Conservation (phyloP, 2,888 invertebrate species). For the Dendrolimus houi region DNA sequence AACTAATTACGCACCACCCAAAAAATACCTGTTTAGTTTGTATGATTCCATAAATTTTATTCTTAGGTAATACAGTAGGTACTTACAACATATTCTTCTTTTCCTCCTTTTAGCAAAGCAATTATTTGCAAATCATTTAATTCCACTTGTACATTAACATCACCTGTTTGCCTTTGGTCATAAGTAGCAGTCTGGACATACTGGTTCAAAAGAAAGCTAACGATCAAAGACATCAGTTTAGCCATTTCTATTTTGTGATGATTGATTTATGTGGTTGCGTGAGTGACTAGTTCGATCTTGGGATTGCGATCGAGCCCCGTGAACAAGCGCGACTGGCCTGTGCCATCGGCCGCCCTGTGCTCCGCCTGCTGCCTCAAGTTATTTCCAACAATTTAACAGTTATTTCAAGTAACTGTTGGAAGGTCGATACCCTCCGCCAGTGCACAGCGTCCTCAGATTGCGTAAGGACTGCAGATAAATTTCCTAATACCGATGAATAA, state of each 20-base stretch:
- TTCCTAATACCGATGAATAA: neutral
- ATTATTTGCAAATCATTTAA: conserved; percentile 86
- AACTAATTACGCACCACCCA: too few relatives aligned
- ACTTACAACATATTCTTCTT: conserved; percentile 78
- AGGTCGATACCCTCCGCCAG: conserved; percentile 69
- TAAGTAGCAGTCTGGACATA: conserved; percentile 33
- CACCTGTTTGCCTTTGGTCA: conserved; percentile 87
- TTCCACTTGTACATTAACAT: conserved; percentile 86
- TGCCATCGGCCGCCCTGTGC: conserved; percentile 40
- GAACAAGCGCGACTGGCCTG: conserved; percentile 45
- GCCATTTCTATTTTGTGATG: conserved; percentile 21
- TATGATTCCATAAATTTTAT: too few relatives aligned
- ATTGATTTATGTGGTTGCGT: conserved; percentile 6
- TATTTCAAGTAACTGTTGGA: conserved; percentile 67
- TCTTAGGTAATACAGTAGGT: neutral
- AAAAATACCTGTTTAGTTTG: too few relatives aligned
- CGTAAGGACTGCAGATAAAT: conserved; percentile 51
- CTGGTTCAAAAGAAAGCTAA: conserved; percentile 24
- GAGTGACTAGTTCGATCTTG: conserved; percentile 4
- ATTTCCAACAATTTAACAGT: conserved; percentile 72
- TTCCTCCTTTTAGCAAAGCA: conserved; percentile 78
- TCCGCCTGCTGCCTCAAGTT: conserved; percentile 51
- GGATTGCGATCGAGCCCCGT: conserved; percentile 41
- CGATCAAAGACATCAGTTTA: conserved; percentile 17
- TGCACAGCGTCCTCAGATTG: conserved; percentile 55